phyloP scores from a whole-genome alignment of 2,113 vertebrate species.

The Hymenochirus boettgeri region DNA sequence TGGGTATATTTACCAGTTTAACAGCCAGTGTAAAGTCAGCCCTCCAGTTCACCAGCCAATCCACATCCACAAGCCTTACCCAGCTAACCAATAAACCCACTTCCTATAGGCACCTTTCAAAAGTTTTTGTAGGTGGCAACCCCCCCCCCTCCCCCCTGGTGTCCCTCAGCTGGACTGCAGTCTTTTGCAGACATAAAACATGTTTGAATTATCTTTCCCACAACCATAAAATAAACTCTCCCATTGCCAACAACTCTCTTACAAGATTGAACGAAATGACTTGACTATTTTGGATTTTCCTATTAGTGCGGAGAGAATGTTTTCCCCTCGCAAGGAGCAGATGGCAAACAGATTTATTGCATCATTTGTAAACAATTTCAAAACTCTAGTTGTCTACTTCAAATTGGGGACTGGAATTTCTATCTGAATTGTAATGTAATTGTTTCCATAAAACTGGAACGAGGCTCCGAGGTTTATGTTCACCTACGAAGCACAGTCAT shows the following conservation, averaged over 20 bases:
- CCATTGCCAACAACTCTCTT: not conserved
- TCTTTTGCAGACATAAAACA: too few species aligned
- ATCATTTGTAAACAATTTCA: constrained; percentile 87
- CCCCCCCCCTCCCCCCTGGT: too few species aligned
- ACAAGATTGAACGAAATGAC: not conserved
- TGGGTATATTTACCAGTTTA: too few species aligned
- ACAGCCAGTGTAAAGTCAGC: too few species aligned
- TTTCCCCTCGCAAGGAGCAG: constrained; percentile 62
- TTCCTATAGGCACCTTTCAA: too few species aligned
- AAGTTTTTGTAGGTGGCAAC: too few species aligned
- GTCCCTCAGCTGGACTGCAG: too few species aligned
- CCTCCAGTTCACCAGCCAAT: too few species aligned
- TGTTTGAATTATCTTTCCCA: not conserved
- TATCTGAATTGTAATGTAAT: constrained; percentile 80
- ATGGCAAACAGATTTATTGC: constrained; percentile 78
- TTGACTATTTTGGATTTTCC: constrained; percentile 10
- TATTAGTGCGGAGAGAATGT: constrained; percentile 57
- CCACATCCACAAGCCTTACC: too few species aligned
- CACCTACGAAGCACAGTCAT: constrained; percentile 25
- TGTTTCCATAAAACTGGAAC: constrained; percentile 74
- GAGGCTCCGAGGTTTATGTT: constrained; percentile 48
- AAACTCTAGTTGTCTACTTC: constrained; percentile 84
- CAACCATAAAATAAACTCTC: not conserved
- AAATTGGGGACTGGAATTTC: constrained; percentile 82
- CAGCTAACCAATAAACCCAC: too few species aligned